Base-by-base conservation (phyloP, 2,888 invertebrate species). In the Bedellia somnulentella region DNA sequence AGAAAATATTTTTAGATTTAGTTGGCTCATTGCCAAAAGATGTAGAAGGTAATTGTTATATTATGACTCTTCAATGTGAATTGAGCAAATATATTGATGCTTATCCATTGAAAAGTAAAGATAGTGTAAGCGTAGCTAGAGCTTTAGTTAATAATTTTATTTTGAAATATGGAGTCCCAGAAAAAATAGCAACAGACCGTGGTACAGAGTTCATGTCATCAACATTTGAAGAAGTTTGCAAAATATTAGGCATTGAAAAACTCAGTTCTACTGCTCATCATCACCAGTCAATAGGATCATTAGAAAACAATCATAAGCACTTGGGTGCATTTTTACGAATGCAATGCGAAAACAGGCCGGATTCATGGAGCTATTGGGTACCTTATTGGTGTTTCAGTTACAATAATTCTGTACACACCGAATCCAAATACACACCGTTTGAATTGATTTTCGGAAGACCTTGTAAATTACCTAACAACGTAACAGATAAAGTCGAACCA, bases 11-110 rank as follows among this genome's bases (percentile, higher is more conserved):
- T 31, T 24, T 37, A n/a, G 39, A 39, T 18, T 15, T 38, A 12
- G 26, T 41, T 10, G 37, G 39, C 3, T 39, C 39, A 4, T 29
- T 41, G 21, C 32, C 35, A 12, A 35, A 10, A 11, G 36, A 40
- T 23, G 34, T 35, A 21, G n/a, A 26, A 21, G 31, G 32, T 35
- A 27, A 35, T 25, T 14, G 25, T 1, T 37, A 35, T 24, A 37
- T 37, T 23, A 32, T 40, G 22, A 38, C 35, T 15, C 16, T 40
- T 16, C 35, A 40, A 28, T 40, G 39, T 23, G 35, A 39, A 21
- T 30, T 37, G 4, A 33, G 15, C 4, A 38, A 38, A 16, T 38
- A 12, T 10, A 14, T 26, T 2, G 26, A 13, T 9, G 13, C 14
- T 3, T 26, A 14, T 26, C 14, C 26, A 3, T 3, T 26, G 5